phyloP scores from a whole-genome alignment of 2,888 invertebrate species.

The Zelleria hepariella region DNA sequence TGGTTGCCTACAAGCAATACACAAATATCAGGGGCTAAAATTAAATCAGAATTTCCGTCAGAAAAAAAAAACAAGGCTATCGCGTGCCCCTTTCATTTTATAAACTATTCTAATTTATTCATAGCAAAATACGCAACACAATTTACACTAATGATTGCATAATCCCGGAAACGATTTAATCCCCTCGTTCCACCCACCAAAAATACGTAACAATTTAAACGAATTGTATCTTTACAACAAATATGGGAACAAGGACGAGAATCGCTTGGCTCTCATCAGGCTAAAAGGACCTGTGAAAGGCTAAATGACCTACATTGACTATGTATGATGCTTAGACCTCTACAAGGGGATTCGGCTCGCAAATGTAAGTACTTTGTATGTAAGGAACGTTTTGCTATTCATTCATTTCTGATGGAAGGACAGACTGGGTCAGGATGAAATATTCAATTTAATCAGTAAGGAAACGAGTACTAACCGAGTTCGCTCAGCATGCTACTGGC shows the following conservation, averaged over 20 bases:
- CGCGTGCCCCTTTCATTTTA: not conserved
- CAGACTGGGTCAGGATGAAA: not conserved
- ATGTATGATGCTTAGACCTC: conserved; percentile 3
- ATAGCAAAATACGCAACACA: not conserved
- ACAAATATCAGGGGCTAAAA: too few species aligned
- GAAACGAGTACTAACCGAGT: too few species aligned
- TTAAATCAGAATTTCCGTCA: too few species aligned
- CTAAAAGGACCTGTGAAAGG: conserved; percentile 1
- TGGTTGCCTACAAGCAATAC: not conserved
- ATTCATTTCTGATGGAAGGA: not conserved
- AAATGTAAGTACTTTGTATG: not conserved
- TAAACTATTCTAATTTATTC: not conserved
- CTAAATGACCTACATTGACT: conserved; percentile 3
- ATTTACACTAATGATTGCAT: not conserved
- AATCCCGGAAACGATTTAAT: not conserved
- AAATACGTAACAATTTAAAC: not conserved
- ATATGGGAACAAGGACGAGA: not conserved
- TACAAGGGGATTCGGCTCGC: not conserved
- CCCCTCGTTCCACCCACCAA: not conserved
- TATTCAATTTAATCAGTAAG: too few species aligned
- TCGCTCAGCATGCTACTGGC: too few species aligned
- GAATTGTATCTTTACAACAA: not conserved
- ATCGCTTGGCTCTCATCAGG: not conserved
- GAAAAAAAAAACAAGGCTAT: not conserved
- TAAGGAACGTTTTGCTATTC: not conserved